phyloP scores from a whole-genome alignment of 2,113 vertebrate genomes.

The Oxyruncus cristatus region DNA sequence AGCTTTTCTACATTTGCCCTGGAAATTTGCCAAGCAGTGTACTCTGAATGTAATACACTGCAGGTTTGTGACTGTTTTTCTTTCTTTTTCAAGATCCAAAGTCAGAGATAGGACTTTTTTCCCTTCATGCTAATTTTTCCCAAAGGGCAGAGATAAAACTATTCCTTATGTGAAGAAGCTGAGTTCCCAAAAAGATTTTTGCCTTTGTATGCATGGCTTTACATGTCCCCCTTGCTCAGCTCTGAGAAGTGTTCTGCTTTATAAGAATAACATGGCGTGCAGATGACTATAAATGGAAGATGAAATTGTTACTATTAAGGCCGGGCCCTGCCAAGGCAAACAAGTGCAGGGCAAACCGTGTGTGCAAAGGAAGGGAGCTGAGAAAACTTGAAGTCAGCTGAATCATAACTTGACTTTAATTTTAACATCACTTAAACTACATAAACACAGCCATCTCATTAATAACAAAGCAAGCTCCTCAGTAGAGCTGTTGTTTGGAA shows the following conservation, averaged over 20 bases:
- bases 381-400: slow-evolving; percentile 52
- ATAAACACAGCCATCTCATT: slow-evolving; percentile 58
- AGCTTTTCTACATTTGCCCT: slow-evolving; percentile 2
- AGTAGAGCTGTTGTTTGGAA: slow-evolving; percentile 43
- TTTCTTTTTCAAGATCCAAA: slow-evolving; percentile 22
- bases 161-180: slow-evolving; percentile 13
- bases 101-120: neutral
- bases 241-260: slow-evolving; percentile 38
- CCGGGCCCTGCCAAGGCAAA: slow-evolving; percentile 70
- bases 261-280: slow-evolving; percentile 61
- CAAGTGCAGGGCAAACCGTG: slow-evolving; percentile 63
- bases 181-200: neutral
- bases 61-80: neutral
- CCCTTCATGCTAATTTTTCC: slow-evolving; percentile 15
- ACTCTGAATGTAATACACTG: neutral
- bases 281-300: slow-evolving; percentile 78
- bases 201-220: neutral
- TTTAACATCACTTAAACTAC: slow-evolving; percentile 63
- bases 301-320: slow-evolving; percentile 64
- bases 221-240: neutral
- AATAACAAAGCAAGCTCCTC: slow-evolving; percentile 44
- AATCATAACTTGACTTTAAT: slow-evolving; percentile 62
- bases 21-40: neutral
- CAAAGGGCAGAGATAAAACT: neutral
- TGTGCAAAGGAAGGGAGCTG: slow-evolving; percentile 38